Conservation (phyloP, 2,797 vertebrate species). For the Microchirus variegatus region DNA sequence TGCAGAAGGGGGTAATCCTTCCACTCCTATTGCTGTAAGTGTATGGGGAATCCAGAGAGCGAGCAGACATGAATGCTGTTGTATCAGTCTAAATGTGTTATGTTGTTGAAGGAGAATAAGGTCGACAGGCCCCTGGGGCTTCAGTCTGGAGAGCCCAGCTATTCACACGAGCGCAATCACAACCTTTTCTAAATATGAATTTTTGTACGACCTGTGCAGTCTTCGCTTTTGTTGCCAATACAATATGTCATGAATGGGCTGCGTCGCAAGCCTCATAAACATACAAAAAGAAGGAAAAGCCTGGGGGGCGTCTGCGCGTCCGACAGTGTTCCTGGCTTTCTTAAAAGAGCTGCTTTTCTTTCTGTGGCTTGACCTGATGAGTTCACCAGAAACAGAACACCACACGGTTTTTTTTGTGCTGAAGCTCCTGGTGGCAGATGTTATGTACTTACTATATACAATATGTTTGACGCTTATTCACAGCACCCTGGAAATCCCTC, state of each 20-base stretch:
- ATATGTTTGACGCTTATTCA: background rate
- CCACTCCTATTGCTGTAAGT: conserved; percentile 34
- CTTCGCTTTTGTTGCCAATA: conserved; percentile 65
- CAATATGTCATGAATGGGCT: conserved; percentile 53
- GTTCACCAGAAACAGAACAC: conserved; percentile 17
- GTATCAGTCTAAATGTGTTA: conserved; percentile 56
- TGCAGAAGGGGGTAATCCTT: conserved; percentile 35
- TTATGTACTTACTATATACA: too few species aligned
- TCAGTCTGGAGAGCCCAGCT: conserved; percentile 42
- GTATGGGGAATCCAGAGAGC: conserved; percentile 24
- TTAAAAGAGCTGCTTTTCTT: conserved; percentile 18
- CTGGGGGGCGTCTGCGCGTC: conserved; percentile 24
- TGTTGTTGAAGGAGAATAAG: conserved; percentile 59
- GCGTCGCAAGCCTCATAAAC: conserved; percentile 16
- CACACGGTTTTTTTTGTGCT: background rate
- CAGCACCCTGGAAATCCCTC: background rate
- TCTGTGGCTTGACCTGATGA: conserved; percentile 18
- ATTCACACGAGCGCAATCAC: conserved; percentile 69
- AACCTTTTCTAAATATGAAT: conserved; percentile 72
- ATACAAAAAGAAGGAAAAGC: conserved; percentile 47
- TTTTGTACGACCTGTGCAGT: conserved; percentile 42
- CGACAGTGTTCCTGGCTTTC: conserved; percentile 40
- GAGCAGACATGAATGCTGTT: conserved; percentile 56
- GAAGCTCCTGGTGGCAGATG: too few species aligned
- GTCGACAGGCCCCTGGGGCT: conserved; percentile 60